Evolutionary conservation across 2,113 vertebrate genomes (phyloP), one percentile per base, ranked within the genome.

Genomic region (Lepus timidus): DNA sequence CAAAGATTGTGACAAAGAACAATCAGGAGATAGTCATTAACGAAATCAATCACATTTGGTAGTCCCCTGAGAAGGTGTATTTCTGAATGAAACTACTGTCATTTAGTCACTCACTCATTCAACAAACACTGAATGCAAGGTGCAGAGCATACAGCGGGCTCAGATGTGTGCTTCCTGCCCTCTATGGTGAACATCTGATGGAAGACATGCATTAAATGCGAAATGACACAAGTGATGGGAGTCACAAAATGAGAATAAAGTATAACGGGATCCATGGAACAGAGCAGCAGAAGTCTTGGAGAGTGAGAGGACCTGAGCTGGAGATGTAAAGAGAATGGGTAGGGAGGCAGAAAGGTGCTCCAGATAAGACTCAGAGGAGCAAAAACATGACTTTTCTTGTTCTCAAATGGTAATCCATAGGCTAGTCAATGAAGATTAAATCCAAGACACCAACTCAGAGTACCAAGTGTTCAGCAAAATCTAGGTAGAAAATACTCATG

Each of bases 401-500:
- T 96, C 68, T 52, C 83, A 92, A 88, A 85, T 64, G 25, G 19
- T 23, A 88, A 64, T 16, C 29, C 67, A 17, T 6, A 73, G 78
- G 70, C 64, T 67, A 36, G 36, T 67, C 67, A 78, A 62, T 22
- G 92, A 67, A 76, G 31, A 70, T 25, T 93, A 93, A 85, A 67
- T 88, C 11, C 9, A 73, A 85, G 83, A 88, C 13, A 58, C 11
- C 1, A 58, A 51, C 16, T 8, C 27, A 80, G 10, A 62, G 23
- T 73, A 80, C 14, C 33, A 88, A 85, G 23, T 27, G 20, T 62
- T 76, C 76, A 76, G 51, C 52, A 82, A 94, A 84, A 80, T 78
- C 94, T 39, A 91, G 39, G 27, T 86, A 83, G 91, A 49, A 94
- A 67, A 95, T 17, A 55, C 4, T 64, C 49, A 39, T 49, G 78